Conservation (phyloP, 1,140 invertebrate species). For the Proales similis region DNA sequence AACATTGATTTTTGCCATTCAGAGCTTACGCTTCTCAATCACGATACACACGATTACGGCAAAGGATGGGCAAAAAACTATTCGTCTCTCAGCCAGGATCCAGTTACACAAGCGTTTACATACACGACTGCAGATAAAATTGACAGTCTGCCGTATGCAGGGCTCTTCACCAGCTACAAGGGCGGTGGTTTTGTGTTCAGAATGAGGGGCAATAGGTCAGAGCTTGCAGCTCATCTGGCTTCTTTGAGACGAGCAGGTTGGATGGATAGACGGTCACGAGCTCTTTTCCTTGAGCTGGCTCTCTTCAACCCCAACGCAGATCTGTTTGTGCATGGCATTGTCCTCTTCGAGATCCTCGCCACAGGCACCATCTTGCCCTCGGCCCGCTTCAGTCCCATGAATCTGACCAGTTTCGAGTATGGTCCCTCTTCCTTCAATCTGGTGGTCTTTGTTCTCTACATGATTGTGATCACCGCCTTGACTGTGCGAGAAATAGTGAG, state of each 20-base stretch:
- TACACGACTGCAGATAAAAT: slow-evolving; percentile 43
- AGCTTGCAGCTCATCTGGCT: slow-evolving; percentile 44
- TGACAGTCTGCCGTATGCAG: slow-evolving; percentile 54
- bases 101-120: not conserved
- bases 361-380: slow-evolving; percentile 55
- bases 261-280: slow-evolving; percentile 58
- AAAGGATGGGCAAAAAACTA: slow-evolving; percentile 40
- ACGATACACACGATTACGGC: not conserved
- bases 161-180: slow-evolving; percentile 52
- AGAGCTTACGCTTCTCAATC: not conserved
- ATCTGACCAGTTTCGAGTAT: not conserved
- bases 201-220: slow-evolving; percentile 47
- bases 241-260: slow-evolving; percentile 52
- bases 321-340: slow-evolving; percentile 55
- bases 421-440: not conserved
- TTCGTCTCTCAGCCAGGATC: slow-evolving; percentile 45
- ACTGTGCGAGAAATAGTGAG: slow-evolving; percentile 5
- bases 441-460: slow-evolving; percentile 49
- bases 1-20: not conserved
- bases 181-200: slow-evolving; percentile 58
- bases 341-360: slow-evolving; percentile 55
- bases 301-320: slow-evolving; percentile 56
- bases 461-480: slow-evolving; percentile 42
- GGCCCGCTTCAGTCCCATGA: slow-evolving; percentile 54
- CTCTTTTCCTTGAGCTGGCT: slow-evolving; percentile 59